Base-by-base conservation (phyloP, 1,140 invertebrate genomes). In the Sesamia nonagrioides region DNA sequence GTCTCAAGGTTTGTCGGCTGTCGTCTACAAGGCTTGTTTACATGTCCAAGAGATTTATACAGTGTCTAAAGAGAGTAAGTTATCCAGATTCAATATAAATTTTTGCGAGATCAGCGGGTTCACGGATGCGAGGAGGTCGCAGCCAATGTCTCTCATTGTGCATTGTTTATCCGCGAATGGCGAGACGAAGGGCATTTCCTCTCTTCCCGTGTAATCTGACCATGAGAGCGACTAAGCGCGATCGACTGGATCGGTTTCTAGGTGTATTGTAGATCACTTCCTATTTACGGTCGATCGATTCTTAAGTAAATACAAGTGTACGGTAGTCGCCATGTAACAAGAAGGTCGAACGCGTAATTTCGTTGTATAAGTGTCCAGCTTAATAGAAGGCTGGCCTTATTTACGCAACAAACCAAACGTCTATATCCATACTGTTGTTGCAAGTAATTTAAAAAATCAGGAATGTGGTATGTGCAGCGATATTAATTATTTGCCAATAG, bases 171-270 rank as follows among this genome's bases (percentile, higher is more conserved):
- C 78, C 69, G 77, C 82, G 78, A 79, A 78, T 82, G 85, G 82
- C 83, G 82, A 80, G 77, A 78, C 89, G 87, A 89, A 92, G 90
- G 90, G 90, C 89, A 90, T 84, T 92, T 94, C 89, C 91, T 89
- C 82, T 85, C 58, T 84, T 86, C 86, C 86, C 81, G 79, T 48
- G 48, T 33, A 50, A 68, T 61, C 83, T 86, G 88, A 80, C 90
- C 89, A 77, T 91, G 89, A 88, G 86, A 73, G 66, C 72, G 78
- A 80, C 33, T 75, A 77, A 56, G 42, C 61, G 58, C 69, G 73
- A 83, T 86, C 79, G 80, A 82, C 84, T 82, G 79, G 66, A 82
- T 52, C 72, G 72, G 61, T 79, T 63, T 37, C 66, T 78, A 58
- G 56, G 58, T 56, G 35, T 63, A 79, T 63, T 66, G 48, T 66